Evolutionary conservation across 2,888 invertebrate genomes (phyloP).

Genomic region (Hedychridium roseum): DNA sequence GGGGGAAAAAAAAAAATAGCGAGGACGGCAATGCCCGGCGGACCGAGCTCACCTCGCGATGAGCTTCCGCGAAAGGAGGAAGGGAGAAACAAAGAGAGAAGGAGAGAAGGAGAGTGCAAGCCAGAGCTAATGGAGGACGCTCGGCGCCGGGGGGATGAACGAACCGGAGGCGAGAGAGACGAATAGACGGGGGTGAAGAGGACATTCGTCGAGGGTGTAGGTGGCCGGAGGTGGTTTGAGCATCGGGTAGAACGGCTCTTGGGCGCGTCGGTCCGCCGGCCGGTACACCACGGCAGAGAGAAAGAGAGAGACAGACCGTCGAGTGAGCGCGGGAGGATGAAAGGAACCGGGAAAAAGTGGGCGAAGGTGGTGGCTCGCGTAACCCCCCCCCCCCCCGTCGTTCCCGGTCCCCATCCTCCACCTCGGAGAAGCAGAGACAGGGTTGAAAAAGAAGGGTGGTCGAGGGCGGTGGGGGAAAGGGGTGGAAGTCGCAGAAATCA

Average conservation of each 20-base stretch:
- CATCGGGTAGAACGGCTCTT: too few relatives aligned
- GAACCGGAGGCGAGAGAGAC: not conserved
- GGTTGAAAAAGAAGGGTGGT: not conserved
- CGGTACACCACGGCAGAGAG: too few relatives aligned
- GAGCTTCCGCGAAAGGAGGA: conserved; percentile 34
- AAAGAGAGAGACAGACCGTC: conserved; percentile 16
- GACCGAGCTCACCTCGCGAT: conserved; percentile 33
- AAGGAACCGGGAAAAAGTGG: conserved; percentile 13
- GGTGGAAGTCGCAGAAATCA: conserved; percentile 28
- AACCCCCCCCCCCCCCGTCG: too few relatives aligned
- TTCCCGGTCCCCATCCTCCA: too few relatives aligned
- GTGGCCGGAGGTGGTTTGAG: too few relatives aligned
- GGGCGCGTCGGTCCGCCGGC: too few relatives aligned
- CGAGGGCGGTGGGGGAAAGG: conserved; percentile 18
- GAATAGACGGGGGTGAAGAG: conserved; percentile 6
- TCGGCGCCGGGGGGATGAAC: conserved; percentile 5
- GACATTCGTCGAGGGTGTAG: conserved; percentile 1
- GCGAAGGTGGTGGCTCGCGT: conserved; percentile 14
- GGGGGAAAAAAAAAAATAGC: conserved; percentile 4
- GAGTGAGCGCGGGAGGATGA: conserved; percentile 6
- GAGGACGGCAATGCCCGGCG: conserved; percentile 24
- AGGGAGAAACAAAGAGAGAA: conserved; percentile 9
- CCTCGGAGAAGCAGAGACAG: conserved; percentile 9
- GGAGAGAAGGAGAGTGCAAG: conserved; percentile 13
- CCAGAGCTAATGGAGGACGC: conserved; percentile 16